Percentiles rank a stretch among this genome's conserved stretches.
phyloP scores from a whole-genome alignment of 2,797 vertebrate species.

The Lacerta agilis region DNA sequence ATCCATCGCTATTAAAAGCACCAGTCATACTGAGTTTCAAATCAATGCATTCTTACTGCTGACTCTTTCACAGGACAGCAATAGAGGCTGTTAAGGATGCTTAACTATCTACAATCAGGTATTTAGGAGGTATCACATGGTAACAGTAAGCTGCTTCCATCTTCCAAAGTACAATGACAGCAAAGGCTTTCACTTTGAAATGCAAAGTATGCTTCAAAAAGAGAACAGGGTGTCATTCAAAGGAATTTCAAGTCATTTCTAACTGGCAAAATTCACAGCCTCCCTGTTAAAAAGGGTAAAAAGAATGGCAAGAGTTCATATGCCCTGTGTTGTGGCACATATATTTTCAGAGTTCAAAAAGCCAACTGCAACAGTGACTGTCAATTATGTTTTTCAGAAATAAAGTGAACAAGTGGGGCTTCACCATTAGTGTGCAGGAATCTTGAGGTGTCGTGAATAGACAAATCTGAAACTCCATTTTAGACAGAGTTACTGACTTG shows the following conservation, averaged over 20 bases:
- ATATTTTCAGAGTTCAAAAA: not conserved
- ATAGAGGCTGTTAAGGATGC: slow-evolving; percentile 18
- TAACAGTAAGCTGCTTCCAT: not conserved
- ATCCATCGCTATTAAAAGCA: not conserved
- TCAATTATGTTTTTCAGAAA: not conserved
- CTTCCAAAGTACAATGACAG: slow-evolving; percentile 8
- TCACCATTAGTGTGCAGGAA: not conserved
- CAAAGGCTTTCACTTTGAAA: not conserved
- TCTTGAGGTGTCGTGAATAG: not conserved
- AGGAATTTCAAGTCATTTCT: slow-evolving; percentile 28
- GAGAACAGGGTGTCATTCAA: slow-evolving; percentile 3
- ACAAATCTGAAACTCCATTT: not conserved
- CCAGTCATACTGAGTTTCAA: slow-evolving; percentile 21
- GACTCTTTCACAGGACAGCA: slow-evolving; percentile 13
- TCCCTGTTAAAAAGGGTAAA: not conserved
- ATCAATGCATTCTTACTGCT: not conserved
- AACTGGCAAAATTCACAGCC: slow-evolving; percentile 4
- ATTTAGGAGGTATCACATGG: not conserved
- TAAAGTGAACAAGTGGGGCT: not conserved
- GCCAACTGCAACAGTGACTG: not conserved
- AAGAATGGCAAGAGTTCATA: not conserved
- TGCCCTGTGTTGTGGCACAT: not conserved
- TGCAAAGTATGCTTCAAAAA: not conserved
- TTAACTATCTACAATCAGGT: not conserved
- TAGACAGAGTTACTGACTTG: slow-evolving; percentile 57